Base-by-base conservation (phyloP, 2,888 invertebrate genomes). In the Leptinotarsa rubiginosa region DNA sequence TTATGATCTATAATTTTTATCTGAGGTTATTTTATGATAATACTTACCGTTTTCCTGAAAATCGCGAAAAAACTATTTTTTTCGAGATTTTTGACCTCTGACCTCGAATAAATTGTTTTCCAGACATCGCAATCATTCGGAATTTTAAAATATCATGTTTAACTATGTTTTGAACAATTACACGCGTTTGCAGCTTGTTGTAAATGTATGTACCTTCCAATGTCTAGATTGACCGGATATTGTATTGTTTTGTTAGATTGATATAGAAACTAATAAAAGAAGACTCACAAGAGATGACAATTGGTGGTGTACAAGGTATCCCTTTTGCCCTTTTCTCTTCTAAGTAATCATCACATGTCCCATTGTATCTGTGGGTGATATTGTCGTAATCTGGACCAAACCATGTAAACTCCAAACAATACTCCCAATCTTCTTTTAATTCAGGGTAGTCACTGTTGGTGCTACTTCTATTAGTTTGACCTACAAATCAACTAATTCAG, bases 371-470 rank as follows among this genome's bases (percentile, higher is more conserved):
- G 16, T 69, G 56, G 3, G 91, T 90, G 54, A 90, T 88, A 79
- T 92, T 92, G 83, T 90, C 89, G 80, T 85, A 92, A 76, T 90
- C 89, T 0, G 92, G 92, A 0, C 93, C 93, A 2, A 93, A 87
- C 93, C 93, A 93, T 0, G 93, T 92, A 83, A 92, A 93, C 78
- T 91, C 90, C 85, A 91, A 93, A 83, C 93, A 93, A 83, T 90
- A 89, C 0, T 88, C 72, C 81, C 79, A 81, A 47, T 79, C 75
- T 41, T 50, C 71, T 66, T 80, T 71, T 16, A 83, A 75, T 7
- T 74, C 75, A 10, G 82, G 81, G 65, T 76, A 82, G 16, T 76
- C 77, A 20, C 74, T 66, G 10, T 41, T 41, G 52, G 25, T 69
- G 52, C n/a, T 66, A 54, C 41, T 69, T 47, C n/a, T 59, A 22